phyloP scores from a whole-genome alignment of 2,113 vertebrate genomes.

The Oryzias curvinotus region DNA sequence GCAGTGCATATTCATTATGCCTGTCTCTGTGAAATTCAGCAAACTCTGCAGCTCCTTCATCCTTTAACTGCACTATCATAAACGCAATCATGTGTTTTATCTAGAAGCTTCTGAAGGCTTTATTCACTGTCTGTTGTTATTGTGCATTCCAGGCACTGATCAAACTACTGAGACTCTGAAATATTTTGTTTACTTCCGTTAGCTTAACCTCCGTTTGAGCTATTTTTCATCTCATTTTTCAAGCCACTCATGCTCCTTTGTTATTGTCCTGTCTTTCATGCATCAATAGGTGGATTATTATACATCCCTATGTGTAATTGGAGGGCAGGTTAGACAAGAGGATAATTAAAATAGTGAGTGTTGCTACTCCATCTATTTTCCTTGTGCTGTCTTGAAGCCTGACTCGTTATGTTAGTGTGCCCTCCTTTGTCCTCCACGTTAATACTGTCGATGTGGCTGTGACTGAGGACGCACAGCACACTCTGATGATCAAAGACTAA shows the following conservation, averaged over 20 bases:
- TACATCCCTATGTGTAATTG: slow-evolving; percentile 72
- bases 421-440: slow-evolving; percentile 71
- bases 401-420: slow-evolving; percentile 51
- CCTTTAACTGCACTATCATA: slow-evolving; percentile 65
- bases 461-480: slow-evolving; percentile 56
- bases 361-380: slow-evolving; percentile 63
- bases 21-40: slow-evolving; percentile 51
- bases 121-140: slow-evolving; percentile 41
- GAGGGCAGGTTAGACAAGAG: slow-evolving; percentile 73
- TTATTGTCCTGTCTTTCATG: slow-evolving; percentile 74
- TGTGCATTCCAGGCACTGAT: slow-evolving; percentile 18
- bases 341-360: slow-evolving; percentile 74
- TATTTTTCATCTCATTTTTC: slow-evolving; percentile 45
- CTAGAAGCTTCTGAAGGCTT: slow-evolving; percentile 52
- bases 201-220: slow-evolving; percentile 42
- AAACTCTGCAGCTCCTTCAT: slow-evolving; percentile 59
- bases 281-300: slow-evolving; percentile 74
- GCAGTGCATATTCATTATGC: slow-evolving; percentile 63
- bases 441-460: slow-evolving; percentile 71
- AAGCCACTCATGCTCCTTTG: slow-evolving; percentile 45
- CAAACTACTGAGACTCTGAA: slow-evolving; percentile 14
- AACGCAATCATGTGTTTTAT: slow-evolving; percentile 69
- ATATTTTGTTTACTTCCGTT: slow-evolving; percentile 33
- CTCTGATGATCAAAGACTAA: slow-evolving; percentile 47
- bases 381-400: slow-evolving; percentile 50